Conservation (phyloP, 2,113 vertebrate genomes). For the Actenoides hombroni region DNA sequence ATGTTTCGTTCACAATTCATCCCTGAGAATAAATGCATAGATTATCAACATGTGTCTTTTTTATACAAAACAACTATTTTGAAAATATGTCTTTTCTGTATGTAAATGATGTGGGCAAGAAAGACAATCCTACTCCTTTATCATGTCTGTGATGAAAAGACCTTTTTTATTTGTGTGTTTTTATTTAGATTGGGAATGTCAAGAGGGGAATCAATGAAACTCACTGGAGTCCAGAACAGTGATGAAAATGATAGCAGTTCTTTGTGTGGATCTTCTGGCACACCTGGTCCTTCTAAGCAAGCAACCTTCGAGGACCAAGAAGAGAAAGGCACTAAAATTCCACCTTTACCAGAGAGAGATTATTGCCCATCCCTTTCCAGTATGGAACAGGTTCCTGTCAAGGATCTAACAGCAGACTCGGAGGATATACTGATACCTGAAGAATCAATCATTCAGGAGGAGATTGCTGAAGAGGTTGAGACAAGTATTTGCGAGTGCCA, state of each 20-base stretch:
- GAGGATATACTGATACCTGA: conserved; percentile 80
- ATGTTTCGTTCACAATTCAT: neutral
- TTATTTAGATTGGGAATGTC: conserved; percentile 79
- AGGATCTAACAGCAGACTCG: conserved; percentile 68
- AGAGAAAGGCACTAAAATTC: conserved; percentile 57
- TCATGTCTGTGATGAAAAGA: neutral
- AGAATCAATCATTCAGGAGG: conserved; percentile 83
- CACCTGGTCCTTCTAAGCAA: conserved; percentile 69
- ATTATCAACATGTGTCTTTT: neutral
- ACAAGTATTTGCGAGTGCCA: conserved; percentile 81
- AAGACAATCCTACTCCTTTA: neutral
- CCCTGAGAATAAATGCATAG: neutral
- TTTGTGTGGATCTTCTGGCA: conserved; percentile 52
- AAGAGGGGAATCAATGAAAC: conserved; percentile 78
- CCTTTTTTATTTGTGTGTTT: conserved; percentile 22
- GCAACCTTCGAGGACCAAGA: conserved; percentile 57
- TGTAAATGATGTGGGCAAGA: neutral
- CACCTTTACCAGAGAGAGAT: conserved; percentile 58
- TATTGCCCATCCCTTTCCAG: conserved; percentile 60
- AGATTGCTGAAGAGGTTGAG: conserved; percentile 84
- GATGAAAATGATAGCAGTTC: conserved; percentile 71
- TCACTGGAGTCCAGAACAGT: conserved; percentile 70
- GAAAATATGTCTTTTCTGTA: neutral
- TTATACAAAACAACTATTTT: neutral
- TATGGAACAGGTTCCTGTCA: conserved; percentile 69